A percentile compares a stretch with the other conserved stretches of the same genome.
Conservation (phyloP, 1,140 invertebrate genomes). For the Cyclina sinensis region DNA sequence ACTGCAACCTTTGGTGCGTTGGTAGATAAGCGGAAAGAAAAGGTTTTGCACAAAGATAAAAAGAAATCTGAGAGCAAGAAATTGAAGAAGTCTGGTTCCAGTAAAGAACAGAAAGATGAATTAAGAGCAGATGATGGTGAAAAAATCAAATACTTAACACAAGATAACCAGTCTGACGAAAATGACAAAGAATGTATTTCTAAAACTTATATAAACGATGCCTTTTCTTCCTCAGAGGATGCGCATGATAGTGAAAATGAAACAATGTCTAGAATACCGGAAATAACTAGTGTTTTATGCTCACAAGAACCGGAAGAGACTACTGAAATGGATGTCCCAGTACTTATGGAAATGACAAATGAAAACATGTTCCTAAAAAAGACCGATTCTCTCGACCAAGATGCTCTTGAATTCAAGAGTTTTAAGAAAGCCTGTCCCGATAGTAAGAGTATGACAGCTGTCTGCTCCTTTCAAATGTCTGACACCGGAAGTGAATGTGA, state of each 20-base stretch:
- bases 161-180: background rate
- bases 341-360: background rate
- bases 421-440: background rate
- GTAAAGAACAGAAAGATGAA: too few relatives aligned
- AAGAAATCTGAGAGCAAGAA: constrained; percentile 19
- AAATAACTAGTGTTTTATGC: constrained; percentile 12
- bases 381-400: background rate
- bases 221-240: background rate
- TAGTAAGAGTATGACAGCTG: constrained; percentile 27
- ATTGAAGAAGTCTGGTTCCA: background rate
- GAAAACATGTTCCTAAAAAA: background rate
- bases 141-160: background rate
- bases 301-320: background rate
- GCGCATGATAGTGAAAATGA: background rate
- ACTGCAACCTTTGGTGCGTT: constrained; percentile 62
- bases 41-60: constrained; percentile 45
- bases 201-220: constrained; percentile 8
- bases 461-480: constrained; percentile 27
- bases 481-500: background rate
- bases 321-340: background rate
- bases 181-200: background rate
- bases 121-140: background rate
- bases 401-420: background rate
- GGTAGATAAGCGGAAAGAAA: constrained; percentile 55
- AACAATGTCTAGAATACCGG: constrained; percentile 13